Percentiles rank a stretch among this genome's conserved stretches.
Conservation (phyloP, 2,113 vertebrate genomes). For the Anthoscopus minutus region DNA sequence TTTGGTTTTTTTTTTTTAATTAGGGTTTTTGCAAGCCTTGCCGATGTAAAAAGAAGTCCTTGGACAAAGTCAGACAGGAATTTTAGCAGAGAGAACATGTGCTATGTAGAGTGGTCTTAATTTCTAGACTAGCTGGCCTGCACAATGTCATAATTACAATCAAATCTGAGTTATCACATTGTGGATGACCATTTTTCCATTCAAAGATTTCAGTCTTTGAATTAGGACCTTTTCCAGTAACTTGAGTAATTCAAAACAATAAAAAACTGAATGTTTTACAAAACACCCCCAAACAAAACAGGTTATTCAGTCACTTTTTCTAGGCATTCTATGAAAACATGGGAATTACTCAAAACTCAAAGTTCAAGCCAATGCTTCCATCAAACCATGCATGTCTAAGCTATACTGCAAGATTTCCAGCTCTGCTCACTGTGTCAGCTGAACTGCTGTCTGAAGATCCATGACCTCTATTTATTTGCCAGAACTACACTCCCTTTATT, state of each 20-base stretch:
- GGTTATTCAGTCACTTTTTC: neutral
- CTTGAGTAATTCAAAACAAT: neutral
- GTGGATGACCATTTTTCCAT: neutral
- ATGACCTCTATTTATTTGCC: neutral
- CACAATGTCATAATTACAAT: neutral
- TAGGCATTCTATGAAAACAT: neutral
- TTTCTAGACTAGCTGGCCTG: neutral
- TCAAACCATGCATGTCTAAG: neutral
- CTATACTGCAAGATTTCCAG: neutral
- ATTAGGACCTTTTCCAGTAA: neutral
- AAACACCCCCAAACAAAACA: neutral
- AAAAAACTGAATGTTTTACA: neutral
- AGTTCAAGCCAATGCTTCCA: neutral
- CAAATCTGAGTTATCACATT: neutral
- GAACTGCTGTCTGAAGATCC: neutral
- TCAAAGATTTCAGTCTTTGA: neutral
- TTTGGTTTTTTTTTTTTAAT: neutral
- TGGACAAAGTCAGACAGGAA: neutral
- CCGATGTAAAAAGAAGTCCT: neutral
- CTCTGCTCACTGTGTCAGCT: neutral
- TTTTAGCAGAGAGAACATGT: neutral
- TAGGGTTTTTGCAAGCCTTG: neutral
- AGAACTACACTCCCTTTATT: neutral
- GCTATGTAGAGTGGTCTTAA: neutral
- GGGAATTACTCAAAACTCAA: neutral